Base-by-base conservation (phyloP, 53 echinoderm and acorn worm species). In the Crossaster papposus region DNA sequence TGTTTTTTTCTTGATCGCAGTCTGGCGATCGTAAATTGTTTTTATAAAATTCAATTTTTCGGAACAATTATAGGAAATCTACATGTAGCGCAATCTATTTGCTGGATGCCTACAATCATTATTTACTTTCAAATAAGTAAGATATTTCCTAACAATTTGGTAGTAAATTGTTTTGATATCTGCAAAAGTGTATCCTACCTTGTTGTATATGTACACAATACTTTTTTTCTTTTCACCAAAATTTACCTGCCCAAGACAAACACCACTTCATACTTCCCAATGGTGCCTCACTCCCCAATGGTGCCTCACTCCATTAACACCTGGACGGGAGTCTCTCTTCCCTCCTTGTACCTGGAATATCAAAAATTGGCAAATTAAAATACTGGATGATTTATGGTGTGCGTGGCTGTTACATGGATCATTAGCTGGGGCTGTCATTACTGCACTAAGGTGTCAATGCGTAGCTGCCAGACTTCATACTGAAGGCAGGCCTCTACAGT, bases 361-460 rank as follows among this genome's bases (percentile, higher is more conserved):
- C 26, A 8, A 76, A 24, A 58, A 53, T 23, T 35, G 54, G 72
- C 77, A 87, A 77, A 87, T 87, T 87, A 77, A 87, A 85, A 85
- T 72, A 22, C 71, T 73, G 53, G 85, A 72, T 85, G 85, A 87
- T 87, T 87, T 87, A 87, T 87, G 76, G 63, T 30, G 18, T n/a
- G 6, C 28, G 72, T 65, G 72, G 51, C 22, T 11, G 53, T 87
- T 87, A 33, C 87, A 87, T 51, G 77, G 87, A 74, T 77, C 87
- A 87, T 87, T 87, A 87, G 36, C 58, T 55, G n/a, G 36, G 80
- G 77, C 75, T 76, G 76, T 87, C 77, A 87, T 36, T 14, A 36
- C 22, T 77, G 31, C 22, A 58, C 14, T 0, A 64, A 87, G 77
- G 87, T 76, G 87, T 87, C 63, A 76, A 51, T 31, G 87, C 35